Conservation (phyloP, 2,888 invertebrate species). For the Hyposoter dolosus region DNA sequence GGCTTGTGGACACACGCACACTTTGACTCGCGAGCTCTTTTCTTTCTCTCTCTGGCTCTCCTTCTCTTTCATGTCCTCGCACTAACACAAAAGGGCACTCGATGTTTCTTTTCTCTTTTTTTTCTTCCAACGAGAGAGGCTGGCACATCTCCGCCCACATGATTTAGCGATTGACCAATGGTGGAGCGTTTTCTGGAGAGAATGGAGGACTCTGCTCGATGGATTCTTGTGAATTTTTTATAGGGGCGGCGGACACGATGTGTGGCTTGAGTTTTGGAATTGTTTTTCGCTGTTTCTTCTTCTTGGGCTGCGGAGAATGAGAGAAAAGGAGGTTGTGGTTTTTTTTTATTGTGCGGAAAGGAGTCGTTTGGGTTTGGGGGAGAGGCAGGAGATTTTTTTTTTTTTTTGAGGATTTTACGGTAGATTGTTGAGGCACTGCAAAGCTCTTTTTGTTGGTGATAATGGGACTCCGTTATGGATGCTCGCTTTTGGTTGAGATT, state of each 20-base stretch:
- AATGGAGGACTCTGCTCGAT: conserved; percentile 33
- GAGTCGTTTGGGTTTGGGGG: neutral
- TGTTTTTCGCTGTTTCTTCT: neutral
- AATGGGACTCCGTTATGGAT: neutral
- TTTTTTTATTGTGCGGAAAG: neutral
- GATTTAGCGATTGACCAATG: conserved; percentile 76
- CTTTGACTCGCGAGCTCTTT: conserved; percentile 59
- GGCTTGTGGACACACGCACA: conserved; percentile 51
- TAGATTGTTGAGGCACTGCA: neutral
- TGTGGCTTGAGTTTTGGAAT: neutral
- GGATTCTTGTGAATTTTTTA: conserved; percentile 17
- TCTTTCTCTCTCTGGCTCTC: neutral
- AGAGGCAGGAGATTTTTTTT: neutral
- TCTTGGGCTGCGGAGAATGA: neutral
- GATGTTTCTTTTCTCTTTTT: neutral
- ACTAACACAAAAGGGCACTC: neutral
- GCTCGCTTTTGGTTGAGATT: neutral
- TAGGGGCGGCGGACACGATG: neutral
- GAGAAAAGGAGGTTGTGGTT: neutral
- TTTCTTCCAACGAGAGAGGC: conserved; percentile 76
- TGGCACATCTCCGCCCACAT: conserved; percentile 78
- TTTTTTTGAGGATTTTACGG: no score
- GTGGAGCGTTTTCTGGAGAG: conserved; percentile 65
- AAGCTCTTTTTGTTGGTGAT: no score
- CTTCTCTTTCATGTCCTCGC: conserved; percentile 79